Base-by-base conservation (phyloP, 2,797 vertebrate species). In the Cetoscarus ocellatus region DNA sequence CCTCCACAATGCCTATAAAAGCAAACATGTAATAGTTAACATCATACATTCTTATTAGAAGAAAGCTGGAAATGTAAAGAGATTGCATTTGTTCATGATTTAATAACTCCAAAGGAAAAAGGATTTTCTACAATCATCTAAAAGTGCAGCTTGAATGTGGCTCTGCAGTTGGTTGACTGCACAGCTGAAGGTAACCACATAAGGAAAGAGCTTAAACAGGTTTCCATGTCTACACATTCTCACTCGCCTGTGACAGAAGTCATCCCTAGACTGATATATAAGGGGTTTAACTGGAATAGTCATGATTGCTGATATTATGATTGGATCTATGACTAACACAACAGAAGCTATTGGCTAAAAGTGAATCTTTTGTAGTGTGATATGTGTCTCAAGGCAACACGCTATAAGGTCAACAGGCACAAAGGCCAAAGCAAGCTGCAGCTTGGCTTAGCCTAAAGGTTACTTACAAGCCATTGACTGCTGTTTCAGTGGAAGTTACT, bases 261-360 rank as follows among this genome's bases (percentile, higher is more conserved):
- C 56, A 61, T 64, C 85, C 61, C 68, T 67, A 70, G 51, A 68
- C 19, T 74, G 65, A 64, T 75, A 80, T 73, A 60, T 44, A 75
- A 61, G 56, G n/a, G 73, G 52, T 63, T 70, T 74, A 14, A 60
- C 71, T 62, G 42, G 74, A 54, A 17, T 43, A 55, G 35, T 65
- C 51, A 68, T 8, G 11, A 59, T 49, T 18, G n/a, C 57, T 61
- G 38, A 63, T 61, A 10, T 50, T 8, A 27, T 50, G 9, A 7
- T 52, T 60, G 57, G 5, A 75, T 82, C 61, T 69, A 61, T 48
- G 40, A 83, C 55, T 67, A 80, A 77, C 69, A 73, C 49, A 70
- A 75, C 70, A 74, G 64, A 77, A 76, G 81, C 80, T 72, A 65
- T 62, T 1, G 36, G 70, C 54, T 75, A 63, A 39, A 79, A 77